These are phyloP conservation scores for Drosophila meridionalis DNA, from an alignment of 2,888 invertebrate genomes.

Conservation along the genomic window DNA sequence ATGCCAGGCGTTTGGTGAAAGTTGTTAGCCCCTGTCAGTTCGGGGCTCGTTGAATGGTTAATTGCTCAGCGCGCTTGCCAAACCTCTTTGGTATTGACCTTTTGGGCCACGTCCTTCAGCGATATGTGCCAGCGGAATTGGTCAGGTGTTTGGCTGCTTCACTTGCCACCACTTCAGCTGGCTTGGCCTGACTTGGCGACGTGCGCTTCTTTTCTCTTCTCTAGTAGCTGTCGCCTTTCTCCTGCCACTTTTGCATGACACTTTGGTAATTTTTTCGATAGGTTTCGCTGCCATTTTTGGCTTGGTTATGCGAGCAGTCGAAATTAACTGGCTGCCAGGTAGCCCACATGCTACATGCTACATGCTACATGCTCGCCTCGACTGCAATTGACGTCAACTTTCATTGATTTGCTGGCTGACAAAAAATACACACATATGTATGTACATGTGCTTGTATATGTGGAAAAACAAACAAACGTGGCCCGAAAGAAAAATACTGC, in stretches of 20 bases:
- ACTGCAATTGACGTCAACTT: slow-evolving; percentile 55
- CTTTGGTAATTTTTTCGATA: slow-evolving; percentile 49
- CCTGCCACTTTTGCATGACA: slow-evolving; percentile 54
- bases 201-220: slow-evolving; percentile 21
- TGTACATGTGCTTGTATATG: slow-evolving; percentile 28
- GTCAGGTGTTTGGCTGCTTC: slow-evolving; percentile 38
- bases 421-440: not conserved
- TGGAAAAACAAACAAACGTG: slow-evolving; percentile 56
- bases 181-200: not conserved
- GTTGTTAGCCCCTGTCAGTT: slow-evolving; percentile 71
- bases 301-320: slow-evolving; percentile 73
- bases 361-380: slow-evolving; percentile 26
- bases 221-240: slow-evolving; percentile 59
- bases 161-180: slow-evolving; percentile 6
- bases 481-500: slow-evolving; percentile 45
- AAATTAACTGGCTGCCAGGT: slow-evolving; percentile 46
- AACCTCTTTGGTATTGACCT: slow-evolving; percentile 57
- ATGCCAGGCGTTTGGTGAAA: slow-evolving; percentile 59
- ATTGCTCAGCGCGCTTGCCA: slow-evolving; percentile 59
- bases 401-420: slow-evolving; percentile 62
- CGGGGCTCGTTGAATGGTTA: slow-evolving; percentile 65
- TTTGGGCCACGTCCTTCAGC: slow-evolving; percentile 69
- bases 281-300: slow-evolving; percentile 66
- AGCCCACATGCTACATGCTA: slow-evolving; percentile 27
- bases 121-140: slow-evolving; percentile 31